Base-by-base conservation (phyloP, 1,140 invertebrate species). In the Apocrypta bakeri region DNA sequence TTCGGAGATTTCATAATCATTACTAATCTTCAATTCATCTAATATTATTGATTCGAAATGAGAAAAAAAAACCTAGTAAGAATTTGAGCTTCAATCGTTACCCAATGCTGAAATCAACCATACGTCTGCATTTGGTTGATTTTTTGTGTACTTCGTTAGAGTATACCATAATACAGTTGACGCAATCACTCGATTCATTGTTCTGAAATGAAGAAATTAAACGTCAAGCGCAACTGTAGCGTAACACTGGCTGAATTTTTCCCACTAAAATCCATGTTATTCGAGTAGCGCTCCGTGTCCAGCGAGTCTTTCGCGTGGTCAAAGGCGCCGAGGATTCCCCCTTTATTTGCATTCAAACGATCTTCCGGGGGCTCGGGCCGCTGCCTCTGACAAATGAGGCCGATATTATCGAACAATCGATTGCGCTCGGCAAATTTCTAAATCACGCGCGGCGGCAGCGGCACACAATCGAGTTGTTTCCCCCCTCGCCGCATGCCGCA, bases 401-500 rank as follows among this genome's bases (percentile, higher is more conserved):
- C 85, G 88, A 89, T 89, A 88, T 89, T 89, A 90, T 89, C 88
- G 87, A 85, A 88, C 86, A 89, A 90, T 90, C 87, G 87, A 88
- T 88, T 84, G 87, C 74, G 64, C 48, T 69, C 79, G 68, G 79
- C 81, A 80, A 85, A 85, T 85, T 85, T 85, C 82, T 85, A 83
- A 80, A 77, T 83, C 81, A 69, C 76, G 27, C 76, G 27, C 27
- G 40, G 21, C 14, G 42, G n/a, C 2, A 8, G 31, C n/a, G 2
- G 71, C 69, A 79, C 17, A 85, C 84, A 85, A 85, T 85, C 82
- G 84, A 42, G 31, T n/a, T n/a, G 42, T 21, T 17, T 14, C 61
- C 56, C 37, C 79, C 37, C 69, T 31, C 68, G 37, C 29, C 11
- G 48, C 74, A 24, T 81, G 27, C 71, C 69, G 73, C 31, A 14